These are phyloP conservation scores for Aricia artaxerxes DNA, from an alignment of 2,888 invertebrate species.

Conservation along the genomic window DNA sequence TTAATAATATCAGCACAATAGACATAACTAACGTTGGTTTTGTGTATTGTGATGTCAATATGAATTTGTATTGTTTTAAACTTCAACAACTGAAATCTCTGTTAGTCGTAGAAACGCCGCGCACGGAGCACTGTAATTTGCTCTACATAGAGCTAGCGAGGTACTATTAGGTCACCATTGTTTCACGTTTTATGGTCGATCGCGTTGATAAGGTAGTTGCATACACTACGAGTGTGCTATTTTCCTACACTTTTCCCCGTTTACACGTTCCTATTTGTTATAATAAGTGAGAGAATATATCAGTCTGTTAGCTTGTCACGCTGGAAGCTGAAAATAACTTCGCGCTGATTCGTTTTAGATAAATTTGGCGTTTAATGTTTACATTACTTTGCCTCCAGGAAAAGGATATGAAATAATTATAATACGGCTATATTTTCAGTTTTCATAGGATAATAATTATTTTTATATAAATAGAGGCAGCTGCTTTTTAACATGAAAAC, in stretches of 20 bases:
- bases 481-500: not conserved
- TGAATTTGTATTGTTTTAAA: too few relatives aligned
- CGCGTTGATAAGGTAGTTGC: not conserved
- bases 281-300: too few relatives aligned
- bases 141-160: not conserved
- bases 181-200: conserved; percentile 8
- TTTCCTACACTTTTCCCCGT: not conserved
- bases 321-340: not conserved
- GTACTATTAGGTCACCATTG: conserved; percentile 12
- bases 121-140: not conserved
- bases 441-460: too few relatives aligned
- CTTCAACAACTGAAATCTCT: not conserved
- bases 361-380: too few relatives aligned
- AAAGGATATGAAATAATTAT: too few relatives aligned
- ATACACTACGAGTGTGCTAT: not conserved
- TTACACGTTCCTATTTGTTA: not conserved
- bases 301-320: not conserved
- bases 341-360: too few relatives aligned
- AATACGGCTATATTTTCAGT: too few relatives aligned
- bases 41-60: too few relatives aligned
- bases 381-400: too few relatives aligned
- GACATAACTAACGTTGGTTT: too few relatives aligned
- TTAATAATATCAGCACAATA: too few relatives aligned
- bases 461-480: too few relatives aligned
- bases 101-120: not conserved